Evolutionary conservation across 1,140 invertebrate species (phyloP).

Genomic region (Drosophila mauritiana): DNA sequence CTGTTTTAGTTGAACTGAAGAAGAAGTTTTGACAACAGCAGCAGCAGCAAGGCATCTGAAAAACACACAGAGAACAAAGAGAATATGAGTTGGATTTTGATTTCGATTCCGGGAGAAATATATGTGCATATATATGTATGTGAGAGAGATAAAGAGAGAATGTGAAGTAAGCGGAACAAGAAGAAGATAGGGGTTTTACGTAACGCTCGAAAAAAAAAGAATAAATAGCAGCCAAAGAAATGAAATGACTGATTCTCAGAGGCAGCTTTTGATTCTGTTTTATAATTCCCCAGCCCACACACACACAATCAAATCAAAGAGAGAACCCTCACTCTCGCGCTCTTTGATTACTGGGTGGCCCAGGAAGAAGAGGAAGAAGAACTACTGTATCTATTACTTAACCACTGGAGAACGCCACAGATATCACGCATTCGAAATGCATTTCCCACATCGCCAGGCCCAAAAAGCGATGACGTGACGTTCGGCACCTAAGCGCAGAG

Average conservation of each 20-base stretch:
- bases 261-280: conserved; percentile 82
- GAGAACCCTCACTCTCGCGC: conserved; percentile 15
- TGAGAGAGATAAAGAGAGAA: conserved; percentile 6
- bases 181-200: conserved; percentile 43
- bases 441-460: conserved; percentile 9
- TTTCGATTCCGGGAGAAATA: conserved; percentile 24
- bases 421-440: conserved; percentile 23
- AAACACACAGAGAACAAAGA: conserved; percentile 34
- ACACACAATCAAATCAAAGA: conserved; percentile 2
- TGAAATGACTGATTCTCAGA: conserved; percentile 62
- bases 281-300: conserved; percentile 64
- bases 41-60: conserved; percentile 63
- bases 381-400: conserved; percentile 57
- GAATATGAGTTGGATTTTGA: conserved; percentile 41
- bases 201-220: conserved; percentile 45
- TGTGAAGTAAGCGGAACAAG: too few relatives aligned
- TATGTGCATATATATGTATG: background rate
- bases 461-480: conserved; percentile 36
- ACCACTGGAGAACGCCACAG: conserved; percentile 43
- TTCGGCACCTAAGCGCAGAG: conserved; percentile 35
- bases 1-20: conserved; percentile 50
- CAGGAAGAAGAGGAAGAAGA: conserved; percentile 12
- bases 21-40: conserved; percentile 55
- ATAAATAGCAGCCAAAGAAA: conserved; percentile 32
- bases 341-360: conserved; percentile 22